Conservation (phyloP, 2,797 vertebrate genomes). For the Gymnopithys bicolor region DNA sequence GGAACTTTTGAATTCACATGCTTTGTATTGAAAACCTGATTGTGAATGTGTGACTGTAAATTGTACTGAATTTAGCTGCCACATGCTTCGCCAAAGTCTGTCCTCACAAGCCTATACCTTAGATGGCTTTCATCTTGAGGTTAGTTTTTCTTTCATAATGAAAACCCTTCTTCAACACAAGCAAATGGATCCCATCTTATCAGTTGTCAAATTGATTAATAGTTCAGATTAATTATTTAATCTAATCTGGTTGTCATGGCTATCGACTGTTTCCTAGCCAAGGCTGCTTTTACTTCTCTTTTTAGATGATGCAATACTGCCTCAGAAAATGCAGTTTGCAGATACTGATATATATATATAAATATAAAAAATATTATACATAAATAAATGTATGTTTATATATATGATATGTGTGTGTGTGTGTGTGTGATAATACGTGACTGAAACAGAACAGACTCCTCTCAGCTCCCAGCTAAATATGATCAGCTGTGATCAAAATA, state of each 20-base stretch:
- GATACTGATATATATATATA: no score
- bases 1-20: neutral
- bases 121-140: neutral
- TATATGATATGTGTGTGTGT: no score
- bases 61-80: neutral
- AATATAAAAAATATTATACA: no score
- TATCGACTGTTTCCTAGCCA: neutral
- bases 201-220: neutral
- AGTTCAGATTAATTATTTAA: constrained; percentile 18
- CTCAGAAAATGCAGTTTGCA: neutral
- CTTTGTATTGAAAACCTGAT: neutral
- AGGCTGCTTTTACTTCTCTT: neutral
- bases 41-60: neutral
- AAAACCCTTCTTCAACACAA: neutral
- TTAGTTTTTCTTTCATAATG: neutral
- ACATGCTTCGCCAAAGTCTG: neutral
- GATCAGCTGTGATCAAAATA: neutral
- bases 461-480: neutral
- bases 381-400: no score
- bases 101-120: neutral
- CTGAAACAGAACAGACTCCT: neutral
- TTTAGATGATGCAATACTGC: neutral
- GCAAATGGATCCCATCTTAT: neutral
- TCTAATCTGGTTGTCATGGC: neutral
- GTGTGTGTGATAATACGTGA: neutral